These are phyloP conservation scores for Scolanthus callimorphus DNA, from an alignment of 92 coral and sea anemone species.

Conservation along the genomic window DNA sequence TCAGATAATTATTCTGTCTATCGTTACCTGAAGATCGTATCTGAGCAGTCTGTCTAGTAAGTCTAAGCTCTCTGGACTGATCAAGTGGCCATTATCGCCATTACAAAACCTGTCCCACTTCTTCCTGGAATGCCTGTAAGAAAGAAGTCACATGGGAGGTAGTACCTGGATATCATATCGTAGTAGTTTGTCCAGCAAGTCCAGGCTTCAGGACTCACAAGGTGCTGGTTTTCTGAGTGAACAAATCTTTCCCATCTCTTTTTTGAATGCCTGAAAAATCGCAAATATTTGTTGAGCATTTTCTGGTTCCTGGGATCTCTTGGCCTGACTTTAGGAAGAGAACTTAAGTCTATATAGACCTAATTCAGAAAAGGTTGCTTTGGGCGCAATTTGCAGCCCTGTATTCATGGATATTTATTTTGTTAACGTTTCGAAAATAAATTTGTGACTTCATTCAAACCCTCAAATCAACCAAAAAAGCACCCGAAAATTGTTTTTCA, in stretches of 20 bases:
- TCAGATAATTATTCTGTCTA: too few species aligned
- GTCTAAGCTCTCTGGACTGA: conserved; percentile 98
- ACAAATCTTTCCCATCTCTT: conserved; percentile 99
- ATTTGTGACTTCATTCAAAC: too few species aligned
- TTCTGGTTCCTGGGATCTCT: too few species aligned
- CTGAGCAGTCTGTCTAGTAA: conserved; percentile 90
- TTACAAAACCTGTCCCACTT: conserved; percentile 98
- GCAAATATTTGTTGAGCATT: too few species aligned
- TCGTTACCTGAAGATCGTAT: conserved; percentile 94
- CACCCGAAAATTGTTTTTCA: too few species aligned
- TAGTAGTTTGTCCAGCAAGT: conserved; percentile 88
- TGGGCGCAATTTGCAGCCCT: too few species aligned
- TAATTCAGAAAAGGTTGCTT: too few species aligned
- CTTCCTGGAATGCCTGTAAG: conserved; percentile 92
- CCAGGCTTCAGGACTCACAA: conserved; percentile 99
- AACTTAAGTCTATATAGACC: too few species aligned
- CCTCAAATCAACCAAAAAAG: too few species aligned
- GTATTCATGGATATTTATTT: too few species aligned
- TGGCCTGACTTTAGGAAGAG: too few species aligned
- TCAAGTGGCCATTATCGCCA: conserved; percentile 92
- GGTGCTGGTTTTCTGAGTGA: conserved; percentile 95
- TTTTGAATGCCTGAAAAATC: conserved; percentile 87
- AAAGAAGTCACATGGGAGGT: conserved; percentile 2
- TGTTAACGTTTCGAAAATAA: too few species aligned
- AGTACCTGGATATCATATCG: conserved; percentile 91